Percentiles rank a stretch among this genome's conserved stretches.
phyloP scores from a whole-genome alignment of 2,888 invertebrate species.

The Mystacides longicornis region DNA sequence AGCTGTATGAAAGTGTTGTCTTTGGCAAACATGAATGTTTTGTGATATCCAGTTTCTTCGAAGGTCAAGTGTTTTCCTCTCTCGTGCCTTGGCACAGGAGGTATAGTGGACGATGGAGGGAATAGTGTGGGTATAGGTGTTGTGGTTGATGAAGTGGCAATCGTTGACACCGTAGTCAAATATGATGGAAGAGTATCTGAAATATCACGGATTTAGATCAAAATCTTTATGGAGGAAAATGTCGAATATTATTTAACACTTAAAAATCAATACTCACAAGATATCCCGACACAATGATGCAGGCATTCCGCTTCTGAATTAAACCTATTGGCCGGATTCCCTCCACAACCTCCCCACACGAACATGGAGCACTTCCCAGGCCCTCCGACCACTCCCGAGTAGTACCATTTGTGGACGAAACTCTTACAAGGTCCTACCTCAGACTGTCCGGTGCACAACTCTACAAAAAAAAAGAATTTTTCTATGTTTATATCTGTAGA shows the following conservation, averaged over 20 bases:
- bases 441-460: constrained; percentile 43
- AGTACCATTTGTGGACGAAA: constrained; percentile 61
- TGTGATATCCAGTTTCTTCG: constrained; percentile 75
- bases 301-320: constrained; percentile 60
- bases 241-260: background rate
- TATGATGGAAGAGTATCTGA: constrained; percentile 25
- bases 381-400: constrained; percentile 47
- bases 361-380: constrained; percentile 51
- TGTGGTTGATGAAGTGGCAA: constrained; percentile 41
- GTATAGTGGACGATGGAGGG: constrained; percentile 44
- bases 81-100: constrained; percentile 64
- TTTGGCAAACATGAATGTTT: constrained; percentile 87
- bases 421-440: constrained; percentile 54
- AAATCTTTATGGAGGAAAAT: no score
- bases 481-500: no score
- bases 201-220: no score
- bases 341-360: constrained; percentile 62
- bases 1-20: constrained; percentile 86
- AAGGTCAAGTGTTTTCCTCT: constrained; percentile 76
- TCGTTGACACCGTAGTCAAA: constrained; percentile 46
- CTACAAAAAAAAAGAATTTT: constrained; percentile 29
- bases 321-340: constrained; percentile 60
- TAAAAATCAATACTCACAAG: constrained; percentile 35
- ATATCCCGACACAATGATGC: constrained; percentile 54
- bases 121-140: constrained; percentile 34